A percentile compares a stretch with the other conserved stretches of the same genome.
phyloP scores from a whole-genome alignment of 2,888 invertebrate species.

The Euphydryas editha region DNA sequence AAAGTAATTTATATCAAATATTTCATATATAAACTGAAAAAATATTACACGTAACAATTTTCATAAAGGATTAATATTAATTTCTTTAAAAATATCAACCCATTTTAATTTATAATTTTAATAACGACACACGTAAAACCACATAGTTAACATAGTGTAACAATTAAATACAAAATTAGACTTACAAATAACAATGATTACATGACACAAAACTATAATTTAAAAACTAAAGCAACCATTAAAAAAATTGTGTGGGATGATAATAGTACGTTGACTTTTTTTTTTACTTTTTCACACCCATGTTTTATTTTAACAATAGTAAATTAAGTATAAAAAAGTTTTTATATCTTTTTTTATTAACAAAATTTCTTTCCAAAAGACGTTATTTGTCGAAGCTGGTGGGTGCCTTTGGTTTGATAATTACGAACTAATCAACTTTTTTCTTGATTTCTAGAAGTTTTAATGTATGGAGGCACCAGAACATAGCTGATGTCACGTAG shows the following conservation, averaged over 20 bases:
- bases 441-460: slow-evolving; percentile 83
- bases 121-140: neutral
- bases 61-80: neutral
- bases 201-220: no score
- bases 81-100: neutral
- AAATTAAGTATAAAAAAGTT: no score
- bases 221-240: no score
- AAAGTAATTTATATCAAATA: no score
- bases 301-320: no score
- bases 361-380: neutral
- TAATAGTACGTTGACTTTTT: no score
- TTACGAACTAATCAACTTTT: slow-evolving; percentile 34
- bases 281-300: no score
- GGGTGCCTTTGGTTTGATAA: slow-evolving; percentile 4
- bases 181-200: slow-evolving; percentile 20
- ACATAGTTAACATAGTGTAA: neutral
- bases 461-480: slow-evolving; percentile 85
- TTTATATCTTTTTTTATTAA: no score
- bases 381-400: neutral
- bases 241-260: no score
- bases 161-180: slow-evolving; percentile 23
- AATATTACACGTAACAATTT: neutral
- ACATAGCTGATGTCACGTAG: slow-evolving; percentile 84
- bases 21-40: neutral
- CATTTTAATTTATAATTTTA: no score